phyloP scores from a whole-genome alignment of 2,797 vertebrate genomes.

The Fratercula arctica region DNA sequence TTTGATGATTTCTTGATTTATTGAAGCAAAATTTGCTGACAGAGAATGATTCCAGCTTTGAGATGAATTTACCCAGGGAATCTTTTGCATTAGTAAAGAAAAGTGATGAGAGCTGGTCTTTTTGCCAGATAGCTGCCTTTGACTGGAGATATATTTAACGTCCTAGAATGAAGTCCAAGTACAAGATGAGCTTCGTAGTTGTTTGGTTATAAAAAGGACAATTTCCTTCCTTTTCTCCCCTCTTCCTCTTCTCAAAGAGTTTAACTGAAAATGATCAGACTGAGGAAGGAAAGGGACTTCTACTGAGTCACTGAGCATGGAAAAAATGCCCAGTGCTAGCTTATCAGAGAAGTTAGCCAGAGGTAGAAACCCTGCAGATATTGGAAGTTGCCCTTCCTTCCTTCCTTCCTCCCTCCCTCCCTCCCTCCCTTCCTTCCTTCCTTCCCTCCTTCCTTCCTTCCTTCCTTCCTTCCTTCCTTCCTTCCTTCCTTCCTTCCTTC shows the following conservation, averaged over 20 bases:
- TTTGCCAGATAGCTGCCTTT: background rate
- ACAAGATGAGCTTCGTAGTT: background rate
- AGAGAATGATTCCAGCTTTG: background rate
- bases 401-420: too few relatives aligned
- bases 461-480: too few relatives aligned
- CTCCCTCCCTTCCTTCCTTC: background rate
- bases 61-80: background rate
- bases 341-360: background rate
- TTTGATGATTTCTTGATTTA: constrained; percentile 27
- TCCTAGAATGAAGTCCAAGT: background rate
- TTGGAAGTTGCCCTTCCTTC: background rate
- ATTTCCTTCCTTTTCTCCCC: background rate
- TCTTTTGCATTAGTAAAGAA: background rate
- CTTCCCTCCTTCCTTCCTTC: too few relatives aligned
- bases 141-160: background rate
- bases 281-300: background rate
- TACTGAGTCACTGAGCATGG: background rate
- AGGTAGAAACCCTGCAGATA: background rate
- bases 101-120: background rate
- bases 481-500: too few relatives aligned
- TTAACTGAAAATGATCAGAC: background rate
- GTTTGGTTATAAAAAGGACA: background rate
- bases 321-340: background rate
- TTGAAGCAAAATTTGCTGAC: constrained; percentile 5
- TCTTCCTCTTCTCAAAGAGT: background rate